Evolutionary conservation across 2,113 vertebrate genomes (phyloP).

Genomic region (Sprattus sprattus): DNA sequence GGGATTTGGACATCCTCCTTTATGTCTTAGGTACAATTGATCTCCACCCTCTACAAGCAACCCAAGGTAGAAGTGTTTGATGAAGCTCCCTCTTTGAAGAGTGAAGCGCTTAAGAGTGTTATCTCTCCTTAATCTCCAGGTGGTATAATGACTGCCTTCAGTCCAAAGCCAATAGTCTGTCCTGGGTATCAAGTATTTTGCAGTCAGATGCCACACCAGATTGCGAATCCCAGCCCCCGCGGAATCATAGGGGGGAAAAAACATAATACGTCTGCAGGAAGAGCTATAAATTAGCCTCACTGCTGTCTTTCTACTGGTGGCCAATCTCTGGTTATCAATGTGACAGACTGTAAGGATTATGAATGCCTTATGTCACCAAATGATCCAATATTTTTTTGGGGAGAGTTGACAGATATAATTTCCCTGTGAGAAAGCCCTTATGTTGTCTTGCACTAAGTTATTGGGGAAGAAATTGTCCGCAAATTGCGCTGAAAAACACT

Average conservation of each 20-base stretch:
- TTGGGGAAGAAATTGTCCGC: neutral
- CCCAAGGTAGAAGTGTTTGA: slow-evolving; percentile 24
- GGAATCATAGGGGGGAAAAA: neutral
- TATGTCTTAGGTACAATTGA: slow-evolving; percentile 38
- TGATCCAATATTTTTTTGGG: neutral
- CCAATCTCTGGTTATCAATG: neutral
- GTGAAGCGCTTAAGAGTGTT: slow-evolving; percentile 44
- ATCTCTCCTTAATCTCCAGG: slow-evolving; percentile 38
- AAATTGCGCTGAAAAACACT: neutral
- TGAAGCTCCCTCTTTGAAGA: slow-evolving; percentile 40
- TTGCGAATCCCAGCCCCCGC: neutral
- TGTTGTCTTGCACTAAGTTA: neutral
- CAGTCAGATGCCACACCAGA: slow-evolving; percentile 13
- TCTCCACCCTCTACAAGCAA: slow-evolving; percentile 19
- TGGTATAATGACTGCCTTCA: slow-evolving; percentile 31
- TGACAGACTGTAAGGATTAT: neutral
- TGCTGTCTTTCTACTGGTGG: neutral
- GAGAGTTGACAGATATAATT: neutral
- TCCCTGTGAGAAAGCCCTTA: neutral
- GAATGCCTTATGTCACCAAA: neutral
- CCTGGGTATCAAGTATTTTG: slow-evolving; percentile 11
- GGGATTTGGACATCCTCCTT: slow-evolving; percentile 30
- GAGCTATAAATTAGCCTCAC: neutral
- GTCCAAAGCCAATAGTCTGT: slow-evolving; percentile 32
- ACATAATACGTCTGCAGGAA: too few relatives aligned